Evolutionary conservation across 2,888 invertebrate species (phyloP).

Genomic region (Podotricha telesiphe): DNA sequence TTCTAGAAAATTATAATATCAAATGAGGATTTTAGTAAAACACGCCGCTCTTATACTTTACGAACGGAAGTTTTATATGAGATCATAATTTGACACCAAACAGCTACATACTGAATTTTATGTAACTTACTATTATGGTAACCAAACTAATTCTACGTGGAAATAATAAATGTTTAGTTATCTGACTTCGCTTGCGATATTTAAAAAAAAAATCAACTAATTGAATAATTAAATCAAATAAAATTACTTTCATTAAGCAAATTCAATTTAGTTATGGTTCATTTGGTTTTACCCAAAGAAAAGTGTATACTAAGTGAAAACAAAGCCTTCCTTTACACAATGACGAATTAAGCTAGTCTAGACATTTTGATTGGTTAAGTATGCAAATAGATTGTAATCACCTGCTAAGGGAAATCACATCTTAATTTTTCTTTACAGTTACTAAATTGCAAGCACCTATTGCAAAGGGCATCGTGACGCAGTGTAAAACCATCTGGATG

Average conservation of each 20-base stretch:
- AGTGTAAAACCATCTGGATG: too few species aligned
- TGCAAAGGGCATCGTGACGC: too few species aligned
- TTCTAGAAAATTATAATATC: background rate
- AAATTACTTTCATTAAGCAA: too few species aligned
- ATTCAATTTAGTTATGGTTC: too few species aligned
- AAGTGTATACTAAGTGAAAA: background rate
- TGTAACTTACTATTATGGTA: slow-evolving; percentile 33
- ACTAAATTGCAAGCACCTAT: background rate
- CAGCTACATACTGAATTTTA: slow-evolving; percentile 38
- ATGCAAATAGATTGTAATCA: slow-evolving; percentile 14
- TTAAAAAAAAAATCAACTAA: too few species aligned
- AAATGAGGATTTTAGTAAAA: slow-evolving; percentile 38
- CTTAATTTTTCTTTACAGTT: background rate
- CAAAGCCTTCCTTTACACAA: background rate
- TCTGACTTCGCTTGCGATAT: slow-evolving; percentile 8
- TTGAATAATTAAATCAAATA: too few species aligned
- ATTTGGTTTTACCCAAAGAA: background rate
- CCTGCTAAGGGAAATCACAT: background rate
- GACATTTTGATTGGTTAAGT: slow-evolving; percentile 16
- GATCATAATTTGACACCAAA: slow-evolving; percentile 41
- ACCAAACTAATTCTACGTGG: slow-evolving; percentile 41
- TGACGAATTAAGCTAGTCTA: slow-evolving; percentile 20
- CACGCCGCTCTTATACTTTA: slow-evolving; percentile 36
- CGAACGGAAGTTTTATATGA: slow-evolving; percentile 33
- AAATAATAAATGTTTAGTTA: slow-evolving; percentile 21